These are phyloP conservation scores for Chymomyza caudatula DNA, from an alignment of 2,888 invertebrate genomes.

Conservation along the genomic window DNA sequence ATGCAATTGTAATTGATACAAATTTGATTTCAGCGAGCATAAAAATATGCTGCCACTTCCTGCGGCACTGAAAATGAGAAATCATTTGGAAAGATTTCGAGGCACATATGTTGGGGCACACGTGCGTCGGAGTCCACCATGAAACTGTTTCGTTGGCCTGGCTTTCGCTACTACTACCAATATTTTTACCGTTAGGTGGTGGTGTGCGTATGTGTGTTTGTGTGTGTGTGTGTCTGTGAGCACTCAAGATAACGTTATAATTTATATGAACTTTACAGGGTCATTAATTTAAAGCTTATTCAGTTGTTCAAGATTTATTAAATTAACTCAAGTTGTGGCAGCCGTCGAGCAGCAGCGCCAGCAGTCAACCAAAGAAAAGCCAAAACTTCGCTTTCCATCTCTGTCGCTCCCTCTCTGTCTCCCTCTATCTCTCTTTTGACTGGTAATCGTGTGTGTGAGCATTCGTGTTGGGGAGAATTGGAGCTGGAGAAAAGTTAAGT, in stretches of 20 bases:
- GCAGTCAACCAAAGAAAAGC: constrained; percentile 10
- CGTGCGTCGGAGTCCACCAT: too few relatives aligned
- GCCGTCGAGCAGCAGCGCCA: constrained; percentile 16
- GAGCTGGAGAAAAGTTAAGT: not conserved
- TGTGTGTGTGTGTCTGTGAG: constrained; percentile 20
- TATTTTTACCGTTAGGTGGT: too few relatives aligned
- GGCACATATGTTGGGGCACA: constrained; percentile 51
- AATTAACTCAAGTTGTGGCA: constrained; percentile 75
- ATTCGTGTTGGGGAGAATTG: not conserved
- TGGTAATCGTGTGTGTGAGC: not conserved
- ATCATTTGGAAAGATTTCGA: constrained; percentile 51
- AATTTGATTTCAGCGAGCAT: constrained; percentile 64
- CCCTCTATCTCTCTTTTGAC: not conserved
- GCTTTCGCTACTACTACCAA: not conserved
- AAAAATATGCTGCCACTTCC: constrained; percentile 40
- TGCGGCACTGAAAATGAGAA: constrained; percentile 60
- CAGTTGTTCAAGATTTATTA: constrained; percentile 77
- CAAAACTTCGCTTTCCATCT: constrained; percentile 15
- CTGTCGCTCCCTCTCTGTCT: not conserved
- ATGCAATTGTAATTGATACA: constrained; percentile 74
- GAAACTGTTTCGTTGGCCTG: not conserved
- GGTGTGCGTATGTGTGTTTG: constrained; percentile 15
- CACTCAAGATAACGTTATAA: constrained; percentile 65
- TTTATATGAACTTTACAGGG: constrained; percentile 75
- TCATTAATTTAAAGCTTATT: constrained; percentile 77